Conservation (phyloP, 2,888 invertebrate species). For the Andrena chrysosceles region DNA sequence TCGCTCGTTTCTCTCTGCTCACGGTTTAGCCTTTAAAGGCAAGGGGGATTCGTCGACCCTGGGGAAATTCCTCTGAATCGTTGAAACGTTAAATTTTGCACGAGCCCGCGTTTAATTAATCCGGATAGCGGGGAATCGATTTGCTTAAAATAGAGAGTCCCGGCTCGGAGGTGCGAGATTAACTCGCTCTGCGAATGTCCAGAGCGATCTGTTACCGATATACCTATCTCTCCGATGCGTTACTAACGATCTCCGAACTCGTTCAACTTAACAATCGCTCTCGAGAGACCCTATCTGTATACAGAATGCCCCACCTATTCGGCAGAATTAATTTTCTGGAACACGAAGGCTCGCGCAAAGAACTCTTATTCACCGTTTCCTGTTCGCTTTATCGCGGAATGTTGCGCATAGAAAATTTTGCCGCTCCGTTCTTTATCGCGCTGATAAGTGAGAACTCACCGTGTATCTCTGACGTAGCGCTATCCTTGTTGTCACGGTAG, state of each 20-base stretch:
- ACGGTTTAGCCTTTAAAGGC: background rate
- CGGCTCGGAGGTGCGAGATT: background rate
- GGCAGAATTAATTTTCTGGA: too few species aligned
- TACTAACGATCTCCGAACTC: background rate
- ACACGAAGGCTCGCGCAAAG: too few species aligned
- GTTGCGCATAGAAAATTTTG: too few species aligned
- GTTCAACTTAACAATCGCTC: background rate
- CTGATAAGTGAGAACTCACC: too few species aligned
- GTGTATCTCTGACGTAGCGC: too few species aligned
- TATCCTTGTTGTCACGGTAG: background rate
- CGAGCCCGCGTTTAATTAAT: background rate
- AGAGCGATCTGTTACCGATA: background rate
- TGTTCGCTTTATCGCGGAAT: too few species aligned
- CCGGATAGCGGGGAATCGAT: constrained; percentile 7
- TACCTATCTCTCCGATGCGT: background rate
- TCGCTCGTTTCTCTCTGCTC: background rate
- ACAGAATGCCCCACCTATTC: too few species aligned
- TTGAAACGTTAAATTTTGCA: background rate
- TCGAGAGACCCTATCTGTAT: too few species aligned
- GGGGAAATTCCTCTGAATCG: background rate
- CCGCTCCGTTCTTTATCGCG: too few species aligned
- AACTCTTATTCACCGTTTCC: too few species aligned
- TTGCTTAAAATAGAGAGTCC: constrained; percentile 11
- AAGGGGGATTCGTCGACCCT: background rate
- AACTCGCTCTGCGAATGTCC: background rate